phyloP scores from a whole-genome alignment of 2,888 invertebrate genomes.

The Lordiphosa andalusiaca region DNA sequence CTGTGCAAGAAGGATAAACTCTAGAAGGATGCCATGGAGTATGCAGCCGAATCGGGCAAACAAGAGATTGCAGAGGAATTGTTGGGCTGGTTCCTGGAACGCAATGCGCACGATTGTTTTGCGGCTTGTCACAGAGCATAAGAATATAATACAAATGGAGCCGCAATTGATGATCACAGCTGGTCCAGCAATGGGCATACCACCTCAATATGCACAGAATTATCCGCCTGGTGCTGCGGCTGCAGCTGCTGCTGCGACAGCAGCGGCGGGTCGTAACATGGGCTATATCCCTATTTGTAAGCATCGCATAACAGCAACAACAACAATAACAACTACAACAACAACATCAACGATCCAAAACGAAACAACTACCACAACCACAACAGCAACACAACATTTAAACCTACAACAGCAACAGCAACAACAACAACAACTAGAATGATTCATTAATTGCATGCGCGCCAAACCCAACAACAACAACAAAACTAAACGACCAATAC shows the following conservation, averaged over 20 bases:
- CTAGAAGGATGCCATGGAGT: constrained; percentile 99
- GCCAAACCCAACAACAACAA: constrained; percentile 39
- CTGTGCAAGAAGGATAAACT: constrained; percentile 99
- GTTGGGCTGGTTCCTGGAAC: constrained; percentile 97
- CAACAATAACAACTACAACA: background rate
- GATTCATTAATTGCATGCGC: constrained; percentile 44
- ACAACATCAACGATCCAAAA: constrained; percentile 19
- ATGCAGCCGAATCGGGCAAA: constrained; percentile 98
- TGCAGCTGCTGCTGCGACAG: constrained; percentile 69
- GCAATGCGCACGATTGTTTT: constrained; percentile 98
- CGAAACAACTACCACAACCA: constrained; percentile 21
- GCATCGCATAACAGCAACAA: constrained; percentile 42
- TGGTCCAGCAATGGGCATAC: constrained; percentile 86
- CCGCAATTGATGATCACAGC: constrained; percentile 99
- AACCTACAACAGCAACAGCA: too few species aligned
- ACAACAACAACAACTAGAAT: constrained; percentile 36
- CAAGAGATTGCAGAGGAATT: constrained; percentile 99
- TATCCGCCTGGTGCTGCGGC: constrained; percentile 76
- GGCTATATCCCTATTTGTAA: constrained; percentile 80
- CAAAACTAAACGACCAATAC: constrained; percentile 33
- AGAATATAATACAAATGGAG: constrained; percentile 97
- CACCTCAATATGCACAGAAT: constrained; percentile 79
- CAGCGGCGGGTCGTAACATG: constrained; percentile 76
- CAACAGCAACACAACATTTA: constrained; percentile 29
- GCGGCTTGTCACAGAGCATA: constrained; percentile 96